phyloP scores from a whole-genome alignment of 2,888 invertebrate genomes.

The Arge pagana region DNA sequence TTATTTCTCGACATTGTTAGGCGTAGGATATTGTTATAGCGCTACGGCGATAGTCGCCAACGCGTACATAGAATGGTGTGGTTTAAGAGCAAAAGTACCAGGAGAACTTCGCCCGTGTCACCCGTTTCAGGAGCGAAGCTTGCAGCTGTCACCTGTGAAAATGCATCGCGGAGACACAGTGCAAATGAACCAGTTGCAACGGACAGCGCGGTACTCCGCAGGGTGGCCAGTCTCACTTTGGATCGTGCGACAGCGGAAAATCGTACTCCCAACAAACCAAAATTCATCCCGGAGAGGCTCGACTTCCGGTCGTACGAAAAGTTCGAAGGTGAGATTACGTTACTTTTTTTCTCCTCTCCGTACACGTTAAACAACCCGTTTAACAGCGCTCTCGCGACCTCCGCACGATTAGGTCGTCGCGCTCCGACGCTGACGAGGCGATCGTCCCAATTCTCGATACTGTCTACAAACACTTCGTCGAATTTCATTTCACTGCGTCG shows the following conservation, averaged over 20 bases:
- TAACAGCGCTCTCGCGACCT: not conserved
- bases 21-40: slow-evolving; percentile 22
- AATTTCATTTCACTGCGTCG: too few relatives aligned
- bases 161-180: slow-evolving; percentile 55
- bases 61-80: too few relatives aligned
- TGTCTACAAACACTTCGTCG: too few relatives aligned
- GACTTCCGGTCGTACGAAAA: slow-evolving; percentile 87
- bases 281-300: slow-evolving; percentile 74
- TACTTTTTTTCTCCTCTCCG: not conserved
- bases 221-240: slow-evolving; percentile 82
- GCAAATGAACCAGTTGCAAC: slow-evolving; percentile 60
- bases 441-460: too few relatives aligned
- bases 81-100: slow-evolving; percentile 19
- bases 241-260: slow-evolving; percentile 73
- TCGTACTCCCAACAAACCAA: slow-evolving; percentile 67
- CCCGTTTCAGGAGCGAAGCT: slow-evolving; percentile 30
- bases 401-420: not conserved
- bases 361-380: not conserved
- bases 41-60: too few relatives aligned
- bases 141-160: slow-evolving; percentile 22
- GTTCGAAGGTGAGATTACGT: slow-evolving; percentile 78
- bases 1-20: not conserved
- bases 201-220: slow-evolving; percentile 77
- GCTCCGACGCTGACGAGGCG: too few relatives aligned
- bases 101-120: slow-evolving; percentile 6